Base-by-base conservation (phyloP, 35 echinoderm and acorn worm genomes). In the Hemicentrotus pulcherrimus region DNA sequence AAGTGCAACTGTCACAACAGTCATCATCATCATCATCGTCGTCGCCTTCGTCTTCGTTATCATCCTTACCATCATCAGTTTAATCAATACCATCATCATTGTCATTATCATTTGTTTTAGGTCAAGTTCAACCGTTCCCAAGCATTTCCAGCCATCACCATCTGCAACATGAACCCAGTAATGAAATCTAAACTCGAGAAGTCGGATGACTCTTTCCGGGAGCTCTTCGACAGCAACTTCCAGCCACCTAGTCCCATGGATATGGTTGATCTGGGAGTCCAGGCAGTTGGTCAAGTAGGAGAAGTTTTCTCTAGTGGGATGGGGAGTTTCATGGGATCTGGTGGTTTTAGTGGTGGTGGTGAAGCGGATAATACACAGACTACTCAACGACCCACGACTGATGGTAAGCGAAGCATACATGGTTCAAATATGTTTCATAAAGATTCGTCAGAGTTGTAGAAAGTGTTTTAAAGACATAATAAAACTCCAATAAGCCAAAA, bases 131-230 rank as follows among this genome's bases (percentile, higher is more conserved):
- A 96, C 48, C 89, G 94, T 11, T 89, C 60, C 19, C 94, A 97
- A 32, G 10, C 48, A 2, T 98, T 98, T 86, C 97, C 97, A 4
- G 97, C 97, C 4, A 94, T 98, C 13, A 98, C 97, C 5, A 94
- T 98, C 46, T 98, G 97, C 78, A 98, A 98, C 94, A 94, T 97
- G 61, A 98, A 98, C 78, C 97, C 97, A 13, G 91, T 97, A 31
- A 92, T 90, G 47, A n/a, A 78, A 16, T 95, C 96, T 33, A 94
- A 91, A 61, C 88, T 98, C 24, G 90, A 93, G 30, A 33, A 32
- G 32, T n/a, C 87, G 32, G 96, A 95, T 92, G 90, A 96, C 31
- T 61, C 32, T 14, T 96, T 97, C 61, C 87, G 97, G 30, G 86
- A 95, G 33, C 9, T 50, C 3, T 97, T 97, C 48, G 97, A 97